These are phyloP conservation scores for Gallinago paraguaiae DNA, from an alignment of 2,113 vertebrate species.

Conservation along the genomic window DNA sequence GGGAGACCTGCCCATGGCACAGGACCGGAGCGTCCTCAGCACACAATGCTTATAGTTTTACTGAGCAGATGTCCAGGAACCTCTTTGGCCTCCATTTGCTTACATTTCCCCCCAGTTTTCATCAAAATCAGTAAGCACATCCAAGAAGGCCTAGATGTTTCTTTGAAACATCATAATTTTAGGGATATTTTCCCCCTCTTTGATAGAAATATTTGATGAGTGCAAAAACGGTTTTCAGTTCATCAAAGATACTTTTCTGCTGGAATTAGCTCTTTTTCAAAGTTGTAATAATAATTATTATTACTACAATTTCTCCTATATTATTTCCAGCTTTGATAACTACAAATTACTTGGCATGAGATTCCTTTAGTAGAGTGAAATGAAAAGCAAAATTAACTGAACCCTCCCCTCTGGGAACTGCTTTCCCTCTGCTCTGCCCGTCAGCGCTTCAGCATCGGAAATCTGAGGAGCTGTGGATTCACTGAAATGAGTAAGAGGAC, in stretches of 20 bases:
- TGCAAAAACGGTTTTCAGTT: not conserved
- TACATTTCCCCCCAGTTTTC: not conserved
- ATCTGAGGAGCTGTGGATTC: not conserved
- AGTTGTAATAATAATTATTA: not conserved
- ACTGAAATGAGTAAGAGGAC: not conserved
- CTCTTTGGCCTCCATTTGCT: rapidly evolving
- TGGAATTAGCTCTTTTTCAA: not conserved
- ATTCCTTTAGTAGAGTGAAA: not conserved
- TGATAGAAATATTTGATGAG: not conserved
- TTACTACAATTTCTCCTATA: not conserved
- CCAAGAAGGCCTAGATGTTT: not conserved
- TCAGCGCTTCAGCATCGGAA: not conserved
- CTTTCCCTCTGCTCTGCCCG: not conserved
- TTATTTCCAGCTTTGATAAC: not conserved
- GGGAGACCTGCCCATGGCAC: not conserved
- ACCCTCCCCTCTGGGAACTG: not conserved
- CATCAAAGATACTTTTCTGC: not conserved
- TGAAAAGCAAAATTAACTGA: not conserved
- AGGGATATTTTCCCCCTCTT: not conserved
- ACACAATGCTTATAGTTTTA: not conserved
- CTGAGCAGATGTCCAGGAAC: not conserved
- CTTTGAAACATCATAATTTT: not conserved
- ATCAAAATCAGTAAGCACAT: not conserved
- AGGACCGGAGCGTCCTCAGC: not conserved
- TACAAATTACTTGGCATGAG: not conserved